Percentiles rank a stretch among this genome's conserved stretches.
phyloP scores from a whole-genome alignment of 2,113 vertebrate species.

The Channa argus region DNA sequence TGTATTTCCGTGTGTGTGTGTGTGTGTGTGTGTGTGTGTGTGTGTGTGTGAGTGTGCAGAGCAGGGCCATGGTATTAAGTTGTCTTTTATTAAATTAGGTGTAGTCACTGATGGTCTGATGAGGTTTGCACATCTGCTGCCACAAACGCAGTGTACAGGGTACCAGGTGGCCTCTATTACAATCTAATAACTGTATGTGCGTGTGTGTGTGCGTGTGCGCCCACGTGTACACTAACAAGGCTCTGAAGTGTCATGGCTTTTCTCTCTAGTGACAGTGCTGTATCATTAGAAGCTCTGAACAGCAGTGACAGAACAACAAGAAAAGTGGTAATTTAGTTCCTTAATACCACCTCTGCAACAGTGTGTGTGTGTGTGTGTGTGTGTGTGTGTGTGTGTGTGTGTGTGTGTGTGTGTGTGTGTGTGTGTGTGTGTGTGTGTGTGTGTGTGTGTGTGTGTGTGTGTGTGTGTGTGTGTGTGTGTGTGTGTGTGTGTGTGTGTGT shows the following conservation, averaged over 20 bases:
- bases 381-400: not conserved
- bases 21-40: conserved; percentile 5
- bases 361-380: not conserved
- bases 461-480: not conserved
- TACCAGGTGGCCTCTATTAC: conserved; percentile 79
- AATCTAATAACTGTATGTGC: conserved; percentile 63
- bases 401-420: not conserved
- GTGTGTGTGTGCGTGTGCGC: conserved; percentile 20
- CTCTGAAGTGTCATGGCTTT: conserved; percentile 62
- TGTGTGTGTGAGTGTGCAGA: conserved; percentile 20
- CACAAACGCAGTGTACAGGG: conserved; percentile 41
- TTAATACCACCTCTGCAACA: conserved; percentile 16
- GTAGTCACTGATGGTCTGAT: conserved; percentile 73
- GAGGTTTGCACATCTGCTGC: conserved; percentile 69
- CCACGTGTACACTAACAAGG: conserved; percentile 6
- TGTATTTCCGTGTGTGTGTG: conserved; percentile 39
- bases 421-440: not conserved
- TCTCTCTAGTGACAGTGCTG: conserved; percentile 45
- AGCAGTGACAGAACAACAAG: conserved; percentile 6
- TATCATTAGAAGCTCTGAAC: conserved; percentile 43
- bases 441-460: not conserved
- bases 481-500: too few relatives aligned
- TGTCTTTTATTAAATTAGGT: conserved; percentile 77
- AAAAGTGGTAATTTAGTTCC: conserved; percentile 27
- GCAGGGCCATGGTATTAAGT: conserved; percentile 70